Conservation (phyloP, 2,113 vertebrate species). For the Oncorhynchus masou region DNA sequence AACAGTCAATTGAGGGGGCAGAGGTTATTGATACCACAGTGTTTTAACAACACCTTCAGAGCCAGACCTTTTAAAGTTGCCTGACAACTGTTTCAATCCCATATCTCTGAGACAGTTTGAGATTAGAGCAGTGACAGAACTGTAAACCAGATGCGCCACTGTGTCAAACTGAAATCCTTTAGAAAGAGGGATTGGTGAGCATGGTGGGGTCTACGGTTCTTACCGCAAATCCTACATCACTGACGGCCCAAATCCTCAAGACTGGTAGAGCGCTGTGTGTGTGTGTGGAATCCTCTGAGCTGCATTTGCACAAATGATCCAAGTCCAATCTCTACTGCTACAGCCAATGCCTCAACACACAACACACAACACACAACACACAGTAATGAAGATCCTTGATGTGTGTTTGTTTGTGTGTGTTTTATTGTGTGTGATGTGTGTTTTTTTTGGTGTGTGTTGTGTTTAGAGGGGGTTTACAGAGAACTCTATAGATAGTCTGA, state of each 20-base stretch:
- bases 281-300: neutral
- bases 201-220: constrained; percentile 2
- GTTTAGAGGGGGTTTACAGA: neutral
- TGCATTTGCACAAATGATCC: neutral
- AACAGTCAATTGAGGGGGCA: neutral
- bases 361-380: too few species aligned
- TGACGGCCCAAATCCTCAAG: constrained; percentile 18
- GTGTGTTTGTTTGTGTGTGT: neutral
- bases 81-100: neutral
- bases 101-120: neutral
- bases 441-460: neutral
- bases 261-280: constrained; percentile 4
- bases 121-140: neutral
- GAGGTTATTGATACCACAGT: neutral
- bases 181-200: constrained; percentile 13
- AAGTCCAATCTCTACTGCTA: too few species aligned
- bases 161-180: constrained; percentile 33
- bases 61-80: neutral
- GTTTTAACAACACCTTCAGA: too few species aligned
- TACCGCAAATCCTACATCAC: constrained; percentile 29
- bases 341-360: too few species aligned
- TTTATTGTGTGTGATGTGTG: neutral
- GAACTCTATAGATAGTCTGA: too few species aligned
- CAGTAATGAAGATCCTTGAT: too few species aligned
- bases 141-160: constrained; percentile 9